phyloP scores from a whole-genome alignment of 92 coral and sea anemone genomes.

The Hydrozoanthus gracilis region DNA sequence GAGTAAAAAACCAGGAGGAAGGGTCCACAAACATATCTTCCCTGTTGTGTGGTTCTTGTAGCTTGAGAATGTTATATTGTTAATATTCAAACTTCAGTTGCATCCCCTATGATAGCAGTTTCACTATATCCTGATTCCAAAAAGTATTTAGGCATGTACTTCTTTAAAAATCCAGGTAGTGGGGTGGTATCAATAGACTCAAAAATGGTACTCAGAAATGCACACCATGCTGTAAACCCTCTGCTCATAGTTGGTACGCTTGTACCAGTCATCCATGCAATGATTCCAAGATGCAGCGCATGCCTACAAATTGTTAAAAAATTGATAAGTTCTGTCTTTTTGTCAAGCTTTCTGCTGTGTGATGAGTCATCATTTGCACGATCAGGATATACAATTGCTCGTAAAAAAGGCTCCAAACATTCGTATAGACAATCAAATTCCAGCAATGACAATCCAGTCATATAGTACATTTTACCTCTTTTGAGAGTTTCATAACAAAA shows the following conservation, averaged over 20 bases:
- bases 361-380: constrained; percentile 22
- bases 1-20: background rate
- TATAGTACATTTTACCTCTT: background rate
- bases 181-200: constrained; percentile 41
- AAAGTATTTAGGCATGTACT: background rate
- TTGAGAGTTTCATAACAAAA: background rate
- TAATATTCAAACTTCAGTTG: background rate
- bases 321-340: constrained; percentile 11
- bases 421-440: background rate
- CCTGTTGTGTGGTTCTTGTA: constrained; percentile 21
- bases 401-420: constrained; percentile 29
- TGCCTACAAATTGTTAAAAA: constrained; percentile 40
- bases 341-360: constrained; percentile 24
- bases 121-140: background rate
- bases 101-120: background rate
- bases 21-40: background rate
- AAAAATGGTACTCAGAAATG: constrained; percentile 30
- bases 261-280: constrained; percentile 42
- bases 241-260: constrained; percentile 25
- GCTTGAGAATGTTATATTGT: constrained; percentile 7
- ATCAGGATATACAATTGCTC: constrained; percentile 25
- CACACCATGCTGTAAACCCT: constrained; percentile 35
- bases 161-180: constrained; percentile 32
- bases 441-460: background rate
- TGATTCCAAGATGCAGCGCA: constrained; percentile 35